Evolutionary conservation across 2,888 invertebrate species (phyloP), one percentile per base, ranked within the genome.

Genomic region (Drosophila kuntzei): DNA sequence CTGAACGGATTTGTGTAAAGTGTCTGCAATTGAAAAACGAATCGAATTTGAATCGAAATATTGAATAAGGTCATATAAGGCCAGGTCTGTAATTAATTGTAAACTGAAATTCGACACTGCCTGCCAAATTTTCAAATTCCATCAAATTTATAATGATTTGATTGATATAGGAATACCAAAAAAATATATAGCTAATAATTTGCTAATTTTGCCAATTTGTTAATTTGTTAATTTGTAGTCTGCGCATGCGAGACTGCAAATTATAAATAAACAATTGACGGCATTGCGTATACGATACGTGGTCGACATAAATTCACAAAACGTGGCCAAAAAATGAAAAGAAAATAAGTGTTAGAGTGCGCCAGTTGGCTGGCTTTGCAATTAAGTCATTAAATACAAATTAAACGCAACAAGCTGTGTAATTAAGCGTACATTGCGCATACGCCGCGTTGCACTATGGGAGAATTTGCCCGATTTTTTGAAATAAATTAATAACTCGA

Each of bases 341-440:
- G 32, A 55, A 39, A 66, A 7, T 50, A 59, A 51, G 36, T 44
- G 41, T 49, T 59, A 53, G 57, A 55, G 68, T 62, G 53, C 74
- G 71, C 50, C 65, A 43, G 27, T 27, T 36, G 39, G 16, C 46
- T 46, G 55, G 50, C 53, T 50, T 25, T 60, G 71, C 71, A 79
- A 86, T 86, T 88, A 88, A 89, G 86, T 85, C 80, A 85, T 85
- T 85, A 89, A 82, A 79, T 88, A 82, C 69, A 74, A 76, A 89
- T 85, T 88, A 86, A 72, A 67, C 58, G 65, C 74, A 63, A 71
- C 72, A 76, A 74, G 63, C 43, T 39, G 41, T 76, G 73, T 73
- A 80, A 86, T 83, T 83, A 86, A 74, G 64, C 66, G 58, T 50
- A 58, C 63, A 61, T 84, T 66, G 85, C 82, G 85, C 75, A 83